phyloP scores from a whole-genome alignment of 2,888 invertebrate genomes.

The Disparrhopalites patrizii region DNA sequence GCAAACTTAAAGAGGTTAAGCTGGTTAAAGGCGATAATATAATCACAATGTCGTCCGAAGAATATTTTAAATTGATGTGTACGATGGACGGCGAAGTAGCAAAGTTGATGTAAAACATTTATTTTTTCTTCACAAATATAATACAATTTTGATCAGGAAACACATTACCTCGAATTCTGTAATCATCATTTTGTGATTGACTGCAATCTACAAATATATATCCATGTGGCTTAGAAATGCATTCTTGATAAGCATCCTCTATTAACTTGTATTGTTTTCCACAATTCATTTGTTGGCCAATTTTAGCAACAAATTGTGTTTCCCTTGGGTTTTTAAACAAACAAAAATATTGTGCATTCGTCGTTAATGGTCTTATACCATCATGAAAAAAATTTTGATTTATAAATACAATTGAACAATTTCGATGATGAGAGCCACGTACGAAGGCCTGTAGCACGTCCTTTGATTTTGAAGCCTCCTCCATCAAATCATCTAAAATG shows the following conservation, averaged over 20 bases:
- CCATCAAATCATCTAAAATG: conserved; percentile 19
- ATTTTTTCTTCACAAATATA: background rate
- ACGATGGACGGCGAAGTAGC: no score
- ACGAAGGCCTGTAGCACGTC: background rate
- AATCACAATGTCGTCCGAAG: no score
- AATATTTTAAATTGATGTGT: no score
- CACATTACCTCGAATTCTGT: conserved; percentile 32
- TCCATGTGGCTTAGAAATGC: conserved; percentile 30
- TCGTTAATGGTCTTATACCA: conserved; percentile 10
- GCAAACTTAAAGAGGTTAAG: no score
- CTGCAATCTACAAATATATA: conserved; percentile 37
- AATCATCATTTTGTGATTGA: conserved; percentile 36
- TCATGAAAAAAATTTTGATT: background rate
- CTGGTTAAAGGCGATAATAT: no score
- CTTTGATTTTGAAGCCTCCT: conserved; percentile 11
- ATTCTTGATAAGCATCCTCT: conserved; percentile 30
- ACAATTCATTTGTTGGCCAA: conserved; percentile 38
- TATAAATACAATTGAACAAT: conserved; percentile 6
- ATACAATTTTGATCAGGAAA: background rate
- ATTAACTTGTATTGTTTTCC: conserved; percentile 19
- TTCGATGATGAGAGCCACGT: conserved; percentile 5
- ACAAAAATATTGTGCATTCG: conserved; percentile 19
- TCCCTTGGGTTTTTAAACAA: conserved; percentile 38
- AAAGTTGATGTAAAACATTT: no score
- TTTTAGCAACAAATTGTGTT: background rate